phyloP scores from a whole-genome alignment of 2,888 invertebrate species.

The Fissipunctia ypsillon region DNA sequence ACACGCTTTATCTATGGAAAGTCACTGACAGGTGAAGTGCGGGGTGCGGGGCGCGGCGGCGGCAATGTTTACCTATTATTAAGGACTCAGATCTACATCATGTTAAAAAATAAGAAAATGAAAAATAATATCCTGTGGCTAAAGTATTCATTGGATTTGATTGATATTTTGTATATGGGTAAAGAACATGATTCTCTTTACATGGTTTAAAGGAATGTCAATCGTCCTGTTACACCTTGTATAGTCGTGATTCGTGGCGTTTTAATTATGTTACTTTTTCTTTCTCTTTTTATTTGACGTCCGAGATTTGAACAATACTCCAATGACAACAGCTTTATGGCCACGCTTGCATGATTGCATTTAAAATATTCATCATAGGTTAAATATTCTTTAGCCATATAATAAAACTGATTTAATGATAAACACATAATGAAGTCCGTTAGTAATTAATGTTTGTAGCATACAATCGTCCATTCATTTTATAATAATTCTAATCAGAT shows the following conservation, averaged over 20 bases:
- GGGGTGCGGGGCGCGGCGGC: too few species aligned
- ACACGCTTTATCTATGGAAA: too few species aligned
- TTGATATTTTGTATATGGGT: too few species aligned
- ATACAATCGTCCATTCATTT: slow-evolving; percentile 5
- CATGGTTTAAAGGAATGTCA: too few species aligned
- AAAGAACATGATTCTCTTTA: too few species aligned
- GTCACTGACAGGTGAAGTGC: too few species aligned
- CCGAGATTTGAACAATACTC: not conserved
- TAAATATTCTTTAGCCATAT: not conserved
- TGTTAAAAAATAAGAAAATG: too few species aligned
- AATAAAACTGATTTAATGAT: not conserved
- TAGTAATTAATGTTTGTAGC: slow-evolving; percentile 18
- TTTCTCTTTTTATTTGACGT: not conserved
- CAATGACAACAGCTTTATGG: not conserved
- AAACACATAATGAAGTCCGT: slow-evolving; percentile 9
- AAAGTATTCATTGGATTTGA: too few species aligned
- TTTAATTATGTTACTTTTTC: not conserved
- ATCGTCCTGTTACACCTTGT: too few species aligned
- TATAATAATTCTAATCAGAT: slow-evolving; percentile 15
- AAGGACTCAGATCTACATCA: too few species aligned
- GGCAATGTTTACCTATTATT: too few species aligned
- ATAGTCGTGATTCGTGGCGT: not conserved
- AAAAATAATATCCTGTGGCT: too few species aligned
- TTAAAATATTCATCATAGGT: not conserved
- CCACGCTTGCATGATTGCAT: not conserved